A percentile compares a stretch with the other conserved stretches of the same genome.
These are phyloP conservation scores for Echinops telfairi DNA, from an alignment of 2,113 vertebrate genomes.

Conservation along the genomic window DNA sequence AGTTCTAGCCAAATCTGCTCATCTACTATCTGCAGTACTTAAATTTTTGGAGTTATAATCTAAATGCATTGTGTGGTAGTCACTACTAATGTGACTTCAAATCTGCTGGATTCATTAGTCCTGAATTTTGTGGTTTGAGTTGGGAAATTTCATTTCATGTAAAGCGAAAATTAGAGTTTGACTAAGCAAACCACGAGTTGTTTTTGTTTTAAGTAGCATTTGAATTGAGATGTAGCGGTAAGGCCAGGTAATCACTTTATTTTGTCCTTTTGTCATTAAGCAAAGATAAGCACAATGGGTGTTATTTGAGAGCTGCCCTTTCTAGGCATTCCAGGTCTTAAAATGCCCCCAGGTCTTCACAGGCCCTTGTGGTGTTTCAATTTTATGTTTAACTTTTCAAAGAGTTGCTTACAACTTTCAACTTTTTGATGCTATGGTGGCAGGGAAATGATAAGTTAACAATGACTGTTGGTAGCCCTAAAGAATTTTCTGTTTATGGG, in stretches of 20 bases:
- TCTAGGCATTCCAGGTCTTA: conserved; percentile 87
- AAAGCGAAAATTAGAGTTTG: conserved; percentile 32
- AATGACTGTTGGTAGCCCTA: background rate
- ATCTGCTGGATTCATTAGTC: background rate
- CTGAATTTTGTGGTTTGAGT: conserved; percentile 7
- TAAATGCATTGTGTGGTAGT: background rate
- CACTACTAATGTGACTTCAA: background rate
- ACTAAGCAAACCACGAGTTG: conserved; percentile 47
- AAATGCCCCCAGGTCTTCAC: conserved; percentile 87
- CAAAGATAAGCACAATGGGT: conserved; percentile 86
- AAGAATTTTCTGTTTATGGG: conserved; percentile 56
- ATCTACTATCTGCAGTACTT: conserved; percentile 25
- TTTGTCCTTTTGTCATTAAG: conserved; percentile 86
- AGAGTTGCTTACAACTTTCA: conserved; percentile 69
- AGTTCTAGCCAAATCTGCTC: conserved; percentile 21
- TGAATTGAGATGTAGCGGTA: conserved; percentile 85
- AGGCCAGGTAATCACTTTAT: conserved; percentile 88
- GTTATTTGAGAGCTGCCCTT: conserved; percentile 87
- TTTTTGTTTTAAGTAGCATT: conserved; percentile 76
- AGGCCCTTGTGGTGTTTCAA: conserved; percentile 82
- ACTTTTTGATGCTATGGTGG: background rate
- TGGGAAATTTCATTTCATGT: conserved; percentile 44
- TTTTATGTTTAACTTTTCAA: conserved; percentile 80
- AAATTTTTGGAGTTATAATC: background rate
- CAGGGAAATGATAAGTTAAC: conserved; percentile 62